These are phyloP conservation scores for Drosophila subsilvestris DNA, from an alignment of 2,888 invertebrate genomes.

Conservation along the genomic window DNA sequence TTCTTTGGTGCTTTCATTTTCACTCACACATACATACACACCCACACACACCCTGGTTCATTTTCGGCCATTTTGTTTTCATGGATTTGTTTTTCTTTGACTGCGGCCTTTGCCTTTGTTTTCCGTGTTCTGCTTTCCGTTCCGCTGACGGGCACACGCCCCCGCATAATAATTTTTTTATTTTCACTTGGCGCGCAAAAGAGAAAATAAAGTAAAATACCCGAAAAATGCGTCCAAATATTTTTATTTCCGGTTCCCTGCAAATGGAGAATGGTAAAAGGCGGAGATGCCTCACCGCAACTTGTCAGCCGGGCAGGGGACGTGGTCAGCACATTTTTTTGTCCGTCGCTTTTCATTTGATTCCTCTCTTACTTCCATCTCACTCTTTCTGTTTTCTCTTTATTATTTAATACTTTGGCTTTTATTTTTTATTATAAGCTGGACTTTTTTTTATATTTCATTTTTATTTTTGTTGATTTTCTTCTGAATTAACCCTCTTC, in stretches of 20 bases:
- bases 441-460: slow-evolving; percentile 35
- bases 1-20: slow-evolving; percentile 55
- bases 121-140: slow-evolving; percentile 25
- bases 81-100: slow-evolving; percentile 51
- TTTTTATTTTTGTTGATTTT: slow-evolving; percentile 30
- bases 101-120: slow-evolving; percentile 31
- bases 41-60: slow-evolving; percentile 13
- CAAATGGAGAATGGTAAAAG: slow-evolving; percentile 19
- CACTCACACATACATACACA: slow-evolving; percentile 13
- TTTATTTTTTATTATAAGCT: slow-evolving; percentile 32
- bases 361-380: background rate
- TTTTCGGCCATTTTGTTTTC: slow-evolving; percentile 64
- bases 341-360: slow-evolving; percentile 42
- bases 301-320: slow-evolving; percentile 47
- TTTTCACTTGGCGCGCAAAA: slow-evolving; percentile 55
- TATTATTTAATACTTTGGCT: slow-evolving; percentile 61
- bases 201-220: slow-evolving; percentile 29
- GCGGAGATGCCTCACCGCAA: slow-evolving; percentile 25
- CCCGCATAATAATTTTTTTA: slow-evolving; percentile 74
- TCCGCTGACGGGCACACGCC: slow-evolving; percentile 43
- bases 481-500: slow-evolving; percentile 42
- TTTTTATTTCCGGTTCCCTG: slow-evolving; percentile 63
- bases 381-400: slow-evolving; percentile 3
- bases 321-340: slow-evolving; percentile 39
- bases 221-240: slow-evolving; percentile 64